Conservation (phyloP, 2,888 invertebrate genomes). For the Cephus nigrinus region DNA sequence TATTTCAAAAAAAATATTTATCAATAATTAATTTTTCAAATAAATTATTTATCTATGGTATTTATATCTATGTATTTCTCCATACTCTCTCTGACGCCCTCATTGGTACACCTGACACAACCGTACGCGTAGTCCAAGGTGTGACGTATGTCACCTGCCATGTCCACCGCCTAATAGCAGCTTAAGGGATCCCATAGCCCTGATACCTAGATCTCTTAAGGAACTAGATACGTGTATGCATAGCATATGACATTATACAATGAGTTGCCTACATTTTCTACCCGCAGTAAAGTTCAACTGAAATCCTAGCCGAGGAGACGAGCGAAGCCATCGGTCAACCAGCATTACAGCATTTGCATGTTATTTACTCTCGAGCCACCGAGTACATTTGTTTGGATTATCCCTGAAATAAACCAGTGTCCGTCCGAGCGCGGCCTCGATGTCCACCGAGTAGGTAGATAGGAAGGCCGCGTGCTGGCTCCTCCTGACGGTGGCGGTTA, state of each 20-base stretch:
- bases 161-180: neutral
- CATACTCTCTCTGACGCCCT: no score
- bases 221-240: neutral
- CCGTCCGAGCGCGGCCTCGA: constrained; percentile 30
- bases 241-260: neutral
- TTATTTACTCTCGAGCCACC: constrained; percentile 65
- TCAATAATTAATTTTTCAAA: neutral
- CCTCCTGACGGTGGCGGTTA: neutral
- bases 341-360: constrained; percentile 67
- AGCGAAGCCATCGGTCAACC: constrained; percentile 65
- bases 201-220: neutral
- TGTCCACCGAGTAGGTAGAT: constrained; percentile 5
- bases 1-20: neutral
- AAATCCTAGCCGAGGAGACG: constrained; percentile 32
- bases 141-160: neutral
- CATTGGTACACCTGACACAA: neutral
- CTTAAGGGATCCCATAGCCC: neutral
- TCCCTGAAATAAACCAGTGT: constrained; percentile 65
- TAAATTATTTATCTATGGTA: neutral
- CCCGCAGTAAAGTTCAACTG: neutral
- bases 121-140: neutral
- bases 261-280: neutral
- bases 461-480: neutral
- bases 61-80: neutral
- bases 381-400: constrained; percentile 68